Evolutionary conservation across 2,797 vertebrate species (phyloP).

Genomic region (Alca torda): DNA sequence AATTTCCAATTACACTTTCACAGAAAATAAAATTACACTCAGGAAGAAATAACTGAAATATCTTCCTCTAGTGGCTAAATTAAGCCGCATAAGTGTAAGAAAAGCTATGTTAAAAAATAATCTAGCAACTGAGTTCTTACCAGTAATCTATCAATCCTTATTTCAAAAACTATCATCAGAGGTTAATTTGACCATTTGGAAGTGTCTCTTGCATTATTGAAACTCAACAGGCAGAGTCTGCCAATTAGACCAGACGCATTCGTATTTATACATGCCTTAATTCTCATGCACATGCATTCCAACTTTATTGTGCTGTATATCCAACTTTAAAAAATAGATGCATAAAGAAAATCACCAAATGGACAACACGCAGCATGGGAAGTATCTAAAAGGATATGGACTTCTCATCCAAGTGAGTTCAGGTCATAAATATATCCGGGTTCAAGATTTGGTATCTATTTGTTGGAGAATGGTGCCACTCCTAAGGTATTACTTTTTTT

Average conservation of each 20-base stretch:
- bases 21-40: slow-evolving; percentile 39
- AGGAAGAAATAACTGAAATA: neutral
- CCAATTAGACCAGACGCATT: neutral
- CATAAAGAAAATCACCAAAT: neutral
- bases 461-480: neutral
- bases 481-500: neutral
- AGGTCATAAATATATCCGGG: neutral
- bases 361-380: neutral
- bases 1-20: neutral
- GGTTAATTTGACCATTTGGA: neutral
- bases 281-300: neutral
- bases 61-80: neutral
- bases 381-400: neutral
- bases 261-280: neutral
- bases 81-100: neutral
- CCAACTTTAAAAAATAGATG: neutral
- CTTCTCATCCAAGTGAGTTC: neutral
- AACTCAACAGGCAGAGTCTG: neutral
- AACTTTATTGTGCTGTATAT: neutral
- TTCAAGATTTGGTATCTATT: neutral
- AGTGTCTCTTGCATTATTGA: neutral
- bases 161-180: neutral
- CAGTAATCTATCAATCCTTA: neutral
- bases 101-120: neutral
- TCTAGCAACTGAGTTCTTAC: neutral